Evolutionary conservation across 2,797 vertebrate genomes (phyloP), one percentile per base, ranked within the genome.

Genomic region (Champsocephalus esox): DNA sequence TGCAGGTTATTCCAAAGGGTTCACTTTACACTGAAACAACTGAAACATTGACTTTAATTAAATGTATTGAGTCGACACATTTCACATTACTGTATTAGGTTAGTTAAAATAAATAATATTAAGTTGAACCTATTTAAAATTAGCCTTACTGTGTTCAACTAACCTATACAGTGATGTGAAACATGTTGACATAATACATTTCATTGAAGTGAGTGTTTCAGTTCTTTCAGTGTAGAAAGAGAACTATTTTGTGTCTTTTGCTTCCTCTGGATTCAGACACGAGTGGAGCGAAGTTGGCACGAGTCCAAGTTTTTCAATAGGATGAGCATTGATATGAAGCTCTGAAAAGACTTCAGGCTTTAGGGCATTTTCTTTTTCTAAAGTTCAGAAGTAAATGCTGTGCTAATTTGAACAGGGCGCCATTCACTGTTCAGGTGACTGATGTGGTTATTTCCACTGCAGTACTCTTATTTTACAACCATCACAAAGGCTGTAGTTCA

Each of bases 361-460:
- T 9, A 38, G 34, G 34, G 34, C 7, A 38, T 38, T 62, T 44
- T 44, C 12, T 46, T 61, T 72, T 52, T 70, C 46, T 46, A 73
- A 77, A 75, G 68, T 83, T 79, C 62, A 70, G 64, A 56, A 62
- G 57, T 66, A 60, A 70, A 72, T 80, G 32, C 49, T 1, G 41
- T 57, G 51, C 67, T 71, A 66, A 81, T 81, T 61, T 78, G 71
- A 88, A 90, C 79, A 80, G 80, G 49, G 68, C 28, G 14, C 54
- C 71, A 63, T 90, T 90, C 88, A 77, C 63, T n/a, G 73, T 75
- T 69, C 85, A 88, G 87, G 87, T 92, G 84, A 91, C 82, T 86
- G 83, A 90, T 93, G 91, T 91, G 89, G 89, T 87, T 77, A 83
- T 60, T 58, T 52, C 16, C 28, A 12, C 76, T 50, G 57, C 66